Percentiles rank a stretch among this genome's conserved stretches.
Conservation (phyloP, 2,888 invertebrate genomes). For the Conomelus anceps region DNA sequence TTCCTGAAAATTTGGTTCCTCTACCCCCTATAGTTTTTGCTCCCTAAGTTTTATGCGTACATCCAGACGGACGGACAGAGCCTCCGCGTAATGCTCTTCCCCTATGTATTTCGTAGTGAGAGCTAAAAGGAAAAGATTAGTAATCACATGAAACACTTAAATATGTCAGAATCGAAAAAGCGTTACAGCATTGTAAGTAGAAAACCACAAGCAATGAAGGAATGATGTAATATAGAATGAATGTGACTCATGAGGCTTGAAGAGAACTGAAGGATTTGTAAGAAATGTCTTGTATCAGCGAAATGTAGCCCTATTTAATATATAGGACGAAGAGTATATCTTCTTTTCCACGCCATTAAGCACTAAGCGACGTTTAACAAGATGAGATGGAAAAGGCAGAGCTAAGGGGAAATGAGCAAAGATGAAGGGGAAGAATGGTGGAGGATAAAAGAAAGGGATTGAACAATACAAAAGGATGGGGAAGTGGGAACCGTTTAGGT, state of each 20-base stretch:
- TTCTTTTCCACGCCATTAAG: neutral
- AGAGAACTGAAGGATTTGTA: neutral
- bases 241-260: neutral
- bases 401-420: neutral
- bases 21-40: no score
- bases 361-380: neutral
- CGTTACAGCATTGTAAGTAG: neutral
- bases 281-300: neutral
- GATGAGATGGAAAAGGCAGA: neutral
- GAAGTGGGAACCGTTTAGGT: neutral
- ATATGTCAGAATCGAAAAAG: neutral
- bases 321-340: neutral
- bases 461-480: neutral
- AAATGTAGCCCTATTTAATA: neutral
- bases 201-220: neutral
- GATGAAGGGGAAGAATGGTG: neutral
- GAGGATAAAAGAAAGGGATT: neutral
- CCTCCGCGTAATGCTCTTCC: no score
- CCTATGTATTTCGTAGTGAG: no score
- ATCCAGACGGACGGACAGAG: no score
- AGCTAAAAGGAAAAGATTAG: no score
- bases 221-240: neutral
- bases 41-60: no score
- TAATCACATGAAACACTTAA: neutral
- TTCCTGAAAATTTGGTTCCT: no score